These are phyloP conservation scores for Momotus momota DNA, from an alignment of 2,797 vertebrate genomes.

Conservation along the genomic window DNA sequence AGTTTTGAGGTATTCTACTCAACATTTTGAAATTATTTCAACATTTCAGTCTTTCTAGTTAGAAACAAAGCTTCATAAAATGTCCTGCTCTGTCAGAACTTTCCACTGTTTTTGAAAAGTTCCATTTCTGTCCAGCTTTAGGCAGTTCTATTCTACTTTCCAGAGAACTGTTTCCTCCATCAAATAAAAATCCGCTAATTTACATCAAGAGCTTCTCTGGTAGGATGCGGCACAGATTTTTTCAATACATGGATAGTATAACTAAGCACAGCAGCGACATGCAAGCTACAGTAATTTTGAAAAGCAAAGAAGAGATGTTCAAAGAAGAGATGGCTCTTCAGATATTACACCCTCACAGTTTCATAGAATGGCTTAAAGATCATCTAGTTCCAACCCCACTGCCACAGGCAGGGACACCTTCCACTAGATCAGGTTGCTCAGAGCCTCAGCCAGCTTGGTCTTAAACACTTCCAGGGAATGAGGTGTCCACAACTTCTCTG, in stretches of 20 bases:
- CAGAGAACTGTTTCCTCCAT: neutral
- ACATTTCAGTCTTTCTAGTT: neutral
- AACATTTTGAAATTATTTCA: neutral
- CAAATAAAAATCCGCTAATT: neutral
- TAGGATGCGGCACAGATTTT: neutral
- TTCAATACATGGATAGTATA: neutral
- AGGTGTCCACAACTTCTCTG: too few relatives aligned
- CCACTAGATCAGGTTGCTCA: too few relatives aligned
- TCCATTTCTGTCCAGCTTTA: neutral
- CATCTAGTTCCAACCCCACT: too few relatives aligned
- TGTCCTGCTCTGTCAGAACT: neutral
- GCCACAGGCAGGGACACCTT: too few relatives aligned
- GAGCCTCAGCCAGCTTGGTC: too few relatives aligned
- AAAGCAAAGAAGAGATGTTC: neutral
- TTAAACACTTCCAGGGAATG: too few relatives aligned
- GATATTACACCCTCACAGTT: too few relatives aligned
- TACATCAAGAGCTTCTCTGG: neutral
- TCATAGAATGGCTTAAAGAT: too few relatives aligned
- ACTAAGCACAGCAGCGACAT: neutral
- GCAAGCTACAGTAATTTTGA: neutral
- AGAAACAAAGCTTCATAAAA: neutral
- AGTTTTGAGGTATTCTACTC: neutral
- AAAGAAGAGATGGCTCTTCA: neutral
- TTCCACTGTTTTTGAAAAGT: neutral
- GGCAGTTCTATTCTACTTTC: neutral